Conservation (phyloP, 2,113 vertebrate genomes). For the Sylvia atricapilla region DNA sequence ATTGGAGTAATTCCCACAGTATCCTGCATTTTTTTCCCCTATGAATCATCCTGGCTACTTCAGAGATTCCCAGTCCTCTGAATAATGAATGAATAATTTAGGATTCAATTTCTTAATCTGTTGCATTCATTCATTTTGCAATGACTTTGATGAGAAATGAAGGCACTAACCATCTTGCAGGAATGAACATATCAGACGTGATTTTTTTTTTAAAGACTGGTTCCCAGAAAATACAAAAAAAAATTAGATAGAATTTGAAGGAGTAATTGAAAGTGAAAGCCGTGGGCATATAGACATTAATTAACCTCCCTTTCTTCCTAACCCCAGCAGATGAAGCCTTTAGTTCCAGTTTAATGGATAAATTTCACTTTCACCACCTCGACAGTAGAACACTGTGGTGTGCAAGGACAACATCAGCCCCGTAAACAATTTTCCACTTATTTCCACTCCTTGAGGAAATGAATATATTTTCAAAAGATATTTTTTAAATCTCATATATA, state of each 20-base stretch:
- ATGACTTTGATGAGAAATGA: conserved; percentile 34
- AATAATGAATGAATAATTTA: conserved; percentile 59
- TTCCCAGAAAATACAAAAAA: background rate
- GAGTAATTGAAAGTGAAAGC: conserved; percentile 21
- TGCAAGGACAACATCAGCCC: background rate
- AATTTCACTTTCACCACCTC: background rate
- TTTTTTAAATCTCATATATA: background rate
- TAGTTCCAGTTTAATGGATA: background rate
- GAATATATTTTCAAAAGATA: background rate
- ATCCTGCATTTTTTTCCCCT: background rate
- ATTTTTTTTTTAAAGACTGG: background rate
- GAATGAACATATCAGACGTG: background rate
- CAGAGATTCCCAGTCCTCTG: background rate
- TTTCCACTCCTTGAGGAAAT: background rate
- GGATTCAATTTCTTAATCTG: conserved; percentile 51
- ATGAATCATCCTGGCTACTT: background rate
- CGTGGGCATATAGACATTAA: background rate
- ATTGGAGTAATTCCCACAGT: background rate
- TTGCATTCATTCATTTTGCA: conserved; percentile 41
- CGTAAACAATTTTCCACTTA: background rate
- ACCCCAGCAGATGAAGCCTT: background rate
- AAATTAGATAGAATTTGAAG: background rate
- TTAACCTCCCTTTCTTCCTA: background rate
- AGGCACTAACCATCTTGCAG: background rate
- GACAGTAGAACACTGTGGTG: background rate